Evolutionary conservation across 2,797 vertebrate species (phyloP), one percentile per base, ranked within the genome.

Genomic region (Phrynocephalus forsythii): DNA sequence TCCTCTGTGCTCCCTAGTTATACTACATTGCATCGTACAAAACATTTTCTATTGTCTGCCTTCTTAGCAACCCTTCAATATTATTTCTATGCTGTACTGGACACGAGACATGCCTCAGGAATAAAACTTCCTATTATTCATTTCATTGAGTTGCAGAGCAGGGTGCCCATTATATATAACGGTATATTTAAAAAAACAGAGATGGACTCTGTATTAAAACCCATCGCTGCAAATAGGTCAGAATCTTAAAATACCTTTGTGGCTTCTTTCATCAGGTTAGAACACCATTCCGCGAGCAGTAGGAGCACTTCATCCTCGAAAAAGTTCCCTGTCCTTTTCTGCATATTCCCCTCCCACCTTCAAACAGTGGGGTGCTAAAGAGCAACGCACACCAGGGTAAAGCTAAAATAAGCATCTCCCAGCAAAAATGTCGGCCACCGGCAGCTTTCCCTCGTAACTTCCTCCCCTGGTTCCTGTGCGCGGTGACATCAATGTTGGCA

Each of bases 231-330:
- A 91, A 91, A 92, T 91, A 82, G 85, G 24, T 84, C 93, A 73
- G 86, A 91, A 88, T 90, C 89, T 90, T 94, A 91, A 93, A 91
- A 91, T 82, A 85, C 71, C 66, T 93, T 92, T 33, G 69, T 91
- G 80, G 76, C 76, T 91, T 88, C 79, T 66, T 72, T 79, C 85
- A 73, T 60, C 67, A 56, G 82, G 66, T 76, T 92, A 30, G 6
- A 66, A 83, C 8, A 73, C 68, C 6, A 15, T 5, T 71, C n/a
- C 0, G 50, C 6, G 24, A 91, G 81, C 79, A 91, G 78, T 90
- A 80, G 56, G 87, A 50, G 33, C 69, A 26, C 82, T 87, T 89
- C 91, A 30, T 86, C 86, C 92, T 52, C 66, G 87, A 11, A 77
- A 94, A 30, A 13, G 77, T 60, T 1, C 5, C 2, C 0, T 52